A percentile compares a stretch with the other conserved stretches of the same genome.
Conservation (phyloP, 2,888 invertebrate genomes). For the Orchesellides sinensis region DNA sequence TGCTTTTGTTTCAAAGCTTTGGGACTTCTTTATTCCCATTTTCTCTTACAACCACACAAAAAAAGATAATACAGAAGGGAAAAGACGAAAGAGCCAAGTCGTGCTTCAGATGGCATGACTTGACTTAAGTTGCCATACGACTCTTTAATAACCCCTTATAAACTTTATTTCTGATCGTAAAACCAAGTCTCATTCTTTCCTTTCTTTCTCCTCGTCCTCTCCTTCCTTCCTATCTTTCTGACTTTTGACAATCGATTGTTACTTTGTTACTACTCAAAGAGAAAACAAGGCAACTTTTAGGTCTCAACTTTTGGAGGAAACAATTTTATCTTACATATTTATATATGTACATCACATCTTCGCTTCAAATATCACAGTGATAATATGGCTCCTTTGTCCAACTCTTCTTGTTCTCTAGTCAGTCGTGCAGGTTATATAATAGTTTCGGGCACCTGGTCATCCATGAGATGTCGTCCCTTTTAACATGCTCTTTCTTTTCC, state of each 20-base stretch:
- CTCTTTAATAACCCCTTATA: slow-evolving; percentile 71
- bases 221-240: slow-evolving; percentile 18
- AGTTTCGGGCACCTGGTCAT: slow-evolving; percentile 8
- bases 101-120: slow-evolving; percentile 48
- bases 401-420: background rate
- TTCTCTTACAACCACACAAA: slow-evolving; percentile 15
- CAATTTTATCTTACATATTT: slow-evolving; percentile 34
- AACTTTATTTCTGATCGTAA: slow-evolving; percentile 69
- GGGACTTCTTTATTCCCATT: slow-evolving; percentile 48
- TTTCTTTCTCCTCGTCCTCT: slow-evolving; percentile 1
- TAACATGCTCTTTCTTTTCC: too few relatives aligned
- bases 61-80: slow-evolving; percentile 22
- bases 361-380: too few relatives aligned
- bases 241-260: slow-evolving; percentile 37
- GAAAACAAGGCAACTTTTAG: slow-evolving; percentile 36
- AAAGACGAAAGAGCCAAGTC: slow-evolving; percentile 44
- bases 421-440: background rate
- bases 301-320: slow-evolving; percentile 4
- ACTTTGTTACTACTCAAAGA: slow-evolving; percentile 16
- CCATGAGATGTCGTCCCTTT: slow-evolving; percentile 9
- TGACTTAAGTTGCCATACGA: slow-evolving; percentile 63
- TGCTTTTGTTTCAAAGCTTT: slow-evolving; percentile 50
- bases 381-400: slow-evolving; percentile 8
- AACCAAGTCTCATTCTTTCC: slow-evolving; percentile 46
- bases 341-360: slow-evolving; percentile 1